phyloP scores from a whole-genome alignment of 2,888 invertebrate genomes.

The Podabrus alpinus region DNA sequence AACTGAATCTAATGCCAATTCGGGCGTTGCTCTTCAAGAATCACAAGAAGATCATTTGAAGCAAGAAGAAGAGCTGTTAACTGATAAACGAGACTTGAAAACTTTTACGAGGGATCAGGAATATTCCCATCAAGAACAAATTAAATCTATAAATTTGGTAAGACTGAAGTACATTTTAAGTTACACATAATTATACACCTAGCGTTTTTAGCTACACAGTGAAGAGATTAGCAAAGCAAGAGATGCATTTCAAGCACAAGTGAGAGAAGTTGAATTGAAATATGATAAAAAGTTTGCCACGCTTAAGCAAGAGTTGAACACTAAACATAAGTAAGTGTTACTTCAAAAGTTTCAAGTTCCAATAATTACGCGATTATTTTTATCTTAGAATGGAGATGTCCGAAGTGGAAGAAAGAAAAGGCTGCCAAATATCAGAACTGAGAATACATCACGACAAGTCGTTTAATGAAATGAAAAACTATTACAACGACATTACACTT shows the following conservation, averaged over 20 bases:
- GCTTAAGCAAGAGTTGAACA: constrained; percentile 71
- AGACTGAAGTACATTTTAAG: constrained; percentile 22
- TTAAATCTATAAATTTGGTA: constrained; percentile 72
- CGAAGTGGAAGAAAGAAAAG: constrained; percentile 90
- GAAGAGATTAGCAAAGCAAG: constrained; percentile 62
- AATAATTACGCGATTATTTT: background rate
- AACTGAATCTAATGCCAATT: constrained; percentile 83
- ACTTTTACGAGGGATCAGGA: constrained; percentile 71
- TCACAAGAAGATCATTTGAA: constrained; percentile 81
- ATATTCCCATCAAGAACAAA: constrained; percentile 72
- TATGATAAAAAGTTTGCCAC: constrained; percentile 76
- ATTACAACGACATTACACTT: constrained; percentile 92
- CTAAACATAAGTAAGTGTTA: constrained; percentile 60
- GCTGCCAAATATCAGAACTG: constrained; percentile 80
- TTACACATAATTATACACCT: background rate
- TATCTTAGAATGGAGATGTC: constrained; percentile 76
- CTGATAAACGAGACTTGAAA: constrained; percentile 72
- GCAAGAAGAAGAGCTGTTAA: constrained; percentile 76
- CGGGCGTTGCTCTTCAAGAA: constrained; percentile 77
- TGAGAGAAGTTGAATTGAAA: constrained; percentile 69
- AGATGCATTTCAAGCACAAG: constrained; percentile 68
- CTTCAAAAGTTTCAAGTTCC: background rate
- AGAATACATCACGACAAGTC: constrained; percentile 83
- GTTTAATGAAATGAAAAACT: constrained; percentile 88
- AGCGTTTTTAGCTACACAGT: constrained; percentile 48